Evolutionary conservation across 1,140 invertebrate genomes (phyloP), one percentile per base, ranked within the genome.

Genomic region (Onthophagus taurus): DNA sequence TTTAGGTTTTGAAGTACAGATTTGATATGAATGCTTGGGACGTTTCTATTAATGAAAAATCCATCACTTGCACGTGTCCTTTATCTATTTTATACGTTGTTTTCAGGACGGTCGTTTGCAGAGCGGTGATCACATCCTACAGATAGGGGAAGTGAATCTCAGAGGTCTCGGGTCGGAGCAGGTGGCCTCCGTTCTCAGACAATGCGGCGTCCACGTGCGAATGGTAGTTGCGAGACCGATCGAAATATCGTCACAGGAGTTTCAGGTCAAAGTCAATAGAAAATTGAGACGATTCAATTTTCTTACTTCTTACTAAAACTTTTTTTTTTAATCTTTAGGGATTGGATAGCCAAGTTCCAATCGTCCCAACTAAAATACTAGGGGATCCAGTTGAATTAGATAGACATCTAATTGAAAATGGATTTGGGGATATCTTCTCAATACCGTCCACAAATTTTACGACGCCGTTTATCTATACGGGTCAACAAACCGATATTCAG

Each of bases 151-250:
- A 33, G 85, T 91, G 33, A 87, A 85, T 58, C 75, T 92, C 44
- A 74, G 88, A 33, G 84, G 88, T 0, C 81, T 92, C 78, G 83
- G 82, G 39, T 88, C 83, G n/a, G 85, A 91, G 58, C 87, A 89
- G 54, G 89, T 91, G 44, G 89, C 88, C 14, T 75, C 84, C 4
- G 85, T 93, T 24, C 71, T 93, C 33, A 72, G 89, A 2, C 86
- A 90, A 65, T 83, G 83, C 50, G 87, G 87, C 1, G 77, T 75
- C 24, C 77, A 83, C 60, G 87, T 92, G 6, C 73, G 87, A 11
- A 72, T 93, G 51, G 76, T 91, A 12, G 88, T 93, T 4, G 89
- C 87, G 0, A 64, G 89, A 29, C 80, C 81, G 4, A 72, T 82
- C 16, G 77, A 80, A 51, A 72, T 70, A 26, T 65, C 71, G 12